Evolutionary conservation across 2,113 vertebrate species (phyloP).

Genomic region (Galemys pyrenaicus): DNA sequence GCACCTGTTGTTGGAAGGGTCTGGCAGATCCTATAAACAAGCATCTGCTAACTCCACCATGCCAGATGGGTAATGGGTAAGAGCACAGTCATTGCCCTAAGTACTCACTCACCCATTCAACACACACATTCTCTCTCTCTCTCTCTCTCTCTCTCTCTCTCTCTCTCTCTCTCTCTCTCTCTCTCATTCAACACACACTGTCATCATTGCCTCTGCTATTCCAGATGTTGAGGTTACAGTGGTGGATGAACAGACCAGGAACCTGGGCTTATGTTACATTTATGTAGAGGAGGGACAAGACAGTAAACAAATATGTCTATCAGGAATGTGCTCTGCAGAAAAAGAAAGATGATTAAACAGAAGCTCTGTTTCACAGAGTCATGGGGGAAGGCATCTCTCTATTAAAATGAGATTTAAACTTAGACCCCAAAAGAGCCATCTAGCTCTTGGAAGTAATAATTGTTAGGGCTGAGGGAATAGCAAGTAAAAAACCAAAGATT

Average conservation of each 20-base stretch:
- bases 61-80: neutral
- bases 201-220: neutral
- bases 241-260: neutral
- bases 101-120: neutral
- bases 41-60: neutral
- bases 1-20: no score
- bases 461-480: neutral
- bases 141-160: no score
- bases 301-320: fast-evolving
- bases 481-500: neutral
- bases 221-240: neutral
- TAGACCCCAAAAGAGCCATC: neutral
- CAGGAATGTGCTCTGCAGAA: neutral
- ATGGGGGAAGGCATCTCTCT: neutral
- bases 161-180: no score
- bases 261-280: neutral
- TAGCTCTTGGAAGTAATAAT: neutral
- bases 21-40: neutral
- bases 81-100: neutral
- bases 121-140: no score
- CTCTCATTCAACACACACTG: neutral
- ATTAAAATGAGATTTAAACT: neutral
- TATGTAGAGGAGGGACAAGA: no score
- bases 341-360: neutral
- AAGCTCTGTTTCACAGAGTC: neutral